Evolutionary conservation across 2,113 vertebrate genomes (phyloP).

Genomic region (Morone saxatilis): DNA sequence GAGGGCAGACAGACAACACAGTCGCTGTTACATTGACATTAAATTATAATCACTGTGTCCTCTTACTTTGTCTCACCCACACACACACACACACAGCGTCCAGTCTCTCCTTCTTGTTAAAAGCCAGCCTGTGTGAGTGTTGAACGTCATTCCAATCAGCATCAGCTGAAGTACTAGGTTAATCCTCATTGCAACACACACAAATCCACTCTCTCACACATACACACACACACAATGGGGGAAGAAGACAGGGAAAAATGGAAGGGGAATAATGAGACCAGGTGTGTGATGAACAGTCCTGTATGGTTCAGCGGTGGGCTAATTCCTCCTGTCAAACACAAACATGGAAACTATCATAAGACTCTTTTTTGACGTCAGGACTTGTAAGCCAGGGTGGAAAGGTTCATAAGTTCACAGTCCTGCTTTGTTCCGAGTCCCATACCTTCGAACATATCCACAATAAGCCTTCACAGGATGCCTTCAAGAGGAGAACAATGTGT

Average conservation of each 20-base stretch:
- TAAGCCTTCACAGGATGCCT: not conserved
- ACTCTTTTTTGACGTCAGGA: constrained; percentile 30
- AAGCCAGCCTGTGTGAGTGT: constrained; percentile 50
- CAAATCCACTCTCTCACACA: constrained; percentile 46
- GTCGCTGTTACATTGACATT: constrained; percentile 8
- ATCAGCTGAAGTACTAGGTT: constrained; percentile 77
- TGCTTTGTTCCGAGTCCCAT: constrained; percentile 21
- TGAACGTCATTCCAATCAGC: constrained; percentile 78
- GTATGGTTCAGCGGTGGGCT: constrained; percentile 31
- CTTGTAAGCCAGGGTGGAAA: not conserved
- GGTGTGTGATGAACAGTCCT: constrained; percentile 19
- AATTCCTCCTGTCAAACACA: constrained; percentile 54
- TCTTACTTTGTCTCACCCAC: constrained; percentile 1
- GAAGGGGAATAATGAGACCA: constrained; percentile 34
- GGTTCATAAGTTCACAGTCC: constrained; percentile 40
- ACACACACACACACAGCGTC: constrained; percentile 9
- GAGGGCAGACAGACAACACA: not conserved
- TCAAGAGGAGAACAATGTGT: not conserved
- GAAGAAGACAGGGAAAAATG: not conserved
- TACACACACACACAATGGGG: not conserved
- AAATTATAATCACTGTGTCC: constrained; percentile 29
- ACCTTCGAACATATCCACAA: not conserved
- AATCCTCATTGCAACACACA: constrained; percentile 75
- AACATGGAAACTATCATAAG: constrained; percentile 43
- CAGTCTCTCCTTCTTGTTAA: constrained; percentile 32